Percentiles rank a stretch among this genome's conserved stretches.
phyloP scores from a whole-genome alignment of 2,888 invertebrate genomes.

The Torymus auratus region DNA sequence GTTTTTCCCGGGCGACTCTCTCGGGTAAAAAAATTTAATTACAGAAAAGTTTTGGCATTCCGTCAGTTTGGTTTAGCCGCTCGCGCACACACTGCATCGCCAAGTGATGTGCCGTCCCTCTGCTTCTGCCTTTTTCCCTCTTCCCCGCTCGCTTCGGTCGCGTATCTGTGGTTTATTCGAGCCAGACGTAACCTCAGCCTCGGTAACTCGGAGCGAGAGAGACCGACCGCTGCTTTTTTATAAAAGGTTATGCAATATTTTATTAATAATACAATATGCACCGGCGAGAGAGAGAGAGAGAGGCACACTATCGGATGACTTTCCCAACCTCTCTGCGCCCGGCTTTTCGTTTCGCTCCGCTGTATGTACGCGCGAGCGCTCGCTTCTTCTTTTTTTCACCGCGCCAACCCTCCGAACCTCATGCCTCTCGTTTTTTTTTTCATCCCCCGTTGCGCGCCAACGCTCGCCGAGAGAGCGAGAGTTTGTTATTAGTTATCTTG shows the following conservation, averaged over 20 bases:
- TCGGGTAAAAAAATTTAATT: slow-evolving; percentile 75
- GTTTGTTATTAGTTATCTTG: slow-evolving; percentile 58
- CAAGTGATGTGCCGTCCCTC: slow-evolving; percentile 57
- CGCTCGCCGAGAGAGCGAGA: slow-evolving; percentile 6
- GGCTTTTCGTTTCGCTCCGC: slow-evolving; percentile 30
- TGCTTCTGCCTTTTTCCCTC: slow-evolving; percentile 46
- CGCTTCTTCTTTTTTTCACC: neutral
- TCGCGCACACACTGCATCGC: slow-evolving; percentile 56
- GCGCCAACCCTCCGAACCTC: neutral
- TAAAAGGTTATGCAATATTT: slow-evolving; percentile 73
- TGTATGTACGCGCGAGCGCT: neutral
- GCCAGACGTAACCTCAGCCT: slow-evolving; percentile 65
- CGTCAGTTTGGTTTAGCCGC: slow-evolving; percentile 75
- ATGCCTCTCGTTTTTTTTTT: slow-evolving; percentile 10
- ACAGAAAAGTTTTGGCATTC: slow-evolving; percentile 77
- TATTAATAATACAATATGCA: slow-evolving; percentile 72
- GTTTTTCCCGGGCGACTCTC: slow-evolving; percentile 28
- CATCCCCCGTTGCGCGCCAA: slow-evolving; percentile 3
- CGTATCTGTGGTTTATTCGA: slow-evolving; percentile 75
- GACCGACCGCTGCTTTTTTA: slow-evolving; percentile 62
- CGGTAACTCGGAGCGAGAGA: slow-evolving; percentile 19
- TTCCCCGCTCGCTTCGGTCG: slow-evolving; percentile 59
- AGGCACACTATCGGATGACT: slow-evolving; percentile 61
- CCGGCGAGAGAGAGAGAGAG: slow-evolving; percentile 27
- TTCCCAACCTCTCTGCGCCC: slow-evolving; percentile 38